A percentile compares a stretch with the other conserved stretches of the same genome.
Evolutionary conservation across 1,140 invertebrate species (phyloP).

Genomic region (Contarinia nasturtii): DNA sequence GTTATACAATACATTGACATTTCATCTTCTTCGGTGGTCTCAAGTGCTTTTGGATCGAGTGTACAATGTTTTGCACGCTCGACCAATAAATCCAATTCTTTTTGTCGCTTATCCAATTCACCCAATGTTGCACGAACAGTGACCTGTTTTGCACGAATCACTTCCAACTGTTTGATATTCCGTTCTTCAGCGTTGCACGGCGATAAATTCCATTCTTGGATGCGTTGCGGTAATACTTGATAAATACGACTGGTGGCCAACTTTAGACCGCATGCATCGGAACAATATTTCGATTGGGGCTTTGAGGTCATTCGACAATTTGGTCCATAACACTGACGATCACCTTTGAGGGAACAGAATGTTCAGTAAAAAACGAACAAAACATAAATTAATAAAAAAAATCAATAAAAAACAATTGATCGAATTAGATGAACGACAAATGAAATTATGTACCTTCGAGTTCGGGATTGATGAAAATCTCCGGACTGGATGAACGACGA

Average conservation of each 20-base stretch:
- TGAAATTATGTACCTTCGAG: too few species aligned
- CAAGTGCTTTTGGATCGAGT: conserved; percentile 39
- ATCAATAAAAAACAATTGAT: too few species aligned
- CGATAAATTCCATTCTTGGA: conserved; percentile 89
- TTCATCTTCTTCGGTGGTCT: conserved; percentile 45
- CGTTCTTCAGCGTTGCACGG: conserved; percentile 70
- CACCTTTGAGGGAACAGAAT: too few species aligned
- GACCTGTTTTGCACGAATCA: conserved; percentile 57
- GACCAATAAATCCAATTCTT: conserved; percentile 64
- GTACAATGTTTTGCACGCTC: conserved; percentile 49
- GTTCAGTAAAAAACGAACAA: too few species aligned
- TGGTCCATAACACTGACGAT: conserved; percentile 81
- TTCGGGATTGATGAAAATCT: conserved; percentile 28
- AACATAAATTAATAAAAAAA: too few species aligned
- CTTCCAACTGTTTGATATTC: conserved; percentile 65
- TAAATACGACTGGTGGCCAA: conserved; percentile 74
- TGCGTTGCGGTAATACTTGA: conserved; percentile 73
- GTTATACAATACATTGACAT: conserved; percentile 90
- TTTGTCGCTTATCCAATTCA: conserved; percentile 54
- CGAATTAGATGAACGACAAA: too few species aligned
- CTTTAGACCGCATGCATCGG: conserved; percentile 78
- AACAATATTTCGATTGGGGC: conserved; percentile 85
- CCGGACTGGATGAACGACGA: conserved; percentile 30
- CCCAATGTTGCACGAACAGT: conserved; percentile 55
- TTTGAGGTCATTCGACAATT: conserved; percentile 60